Conservation (phyloP, 1,140 invertebrate genomes). For the Ostrea edulis region DNA sequence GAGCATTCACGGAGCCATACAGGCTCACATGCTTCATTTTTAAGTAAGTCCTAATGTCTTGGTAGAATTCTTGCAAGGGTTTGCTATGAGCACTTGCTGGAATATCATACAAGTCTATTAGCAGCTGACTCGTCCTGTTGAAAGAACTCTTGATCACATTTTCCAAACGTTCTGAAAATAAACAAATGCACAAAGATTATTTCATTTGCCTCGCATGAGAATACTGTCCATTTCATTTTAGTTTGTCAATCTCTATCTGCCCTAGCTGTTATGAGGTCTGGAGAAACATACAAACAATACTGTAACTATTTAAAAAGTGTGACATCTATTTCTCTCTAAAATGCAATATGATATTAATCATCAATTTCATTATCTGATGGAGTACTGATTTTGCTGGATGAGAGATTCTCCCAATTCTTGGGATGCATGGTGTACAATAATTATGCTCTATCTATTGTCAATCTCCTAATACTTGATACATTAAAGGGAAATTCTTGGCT, state of each 20-base stretch:
- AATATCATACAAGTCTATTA: slow-evolving; percentile 86
- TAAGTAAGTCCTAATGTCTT: slow-evolving; percentile 85
- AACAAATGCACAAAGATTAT: neutral
- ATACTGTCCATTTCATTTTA: neutral
- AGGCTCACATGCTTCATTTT: slow-evolving; percentile 79
- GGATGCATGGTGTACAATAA: too few relatives aligned
- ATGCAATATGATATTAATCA: too few relatives aligned
- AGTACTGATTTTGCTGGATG: too few relatives aligned
- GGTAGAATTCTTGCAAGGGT: slow-evolving; percentile 85
- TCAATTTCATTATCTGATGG: too few relatives aligned
- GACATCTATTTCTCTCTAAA: too few relatives aligned
- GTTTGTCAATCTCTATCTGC: neutral
- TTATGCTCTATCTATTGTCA: too few relatives aligned
- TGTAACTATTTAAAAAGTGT: too few relatives aligned
- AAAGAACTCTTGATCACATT: slow-evolving; percentile 87
- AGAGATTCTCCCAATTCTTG: too few relatives aligned
- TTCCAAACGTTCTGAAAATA: slow-evolving; percentile 82
- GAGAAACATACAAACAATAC: too few relatives aligned
- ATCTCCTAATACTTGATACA: too few relatives aligned
- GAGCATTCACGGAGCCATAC: slow-evolving; percentile 85
- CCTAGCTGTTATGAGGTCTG: neutral
- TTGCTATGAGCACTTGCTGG: slow-evolving; percentile 84
- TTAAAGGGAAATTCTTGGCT: too few relatives aligned
- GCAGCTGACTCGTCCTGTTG: slow-evolving; percentile 89
- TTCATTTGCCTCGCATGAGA: neutral